phyloP scores from a whole-genome alignment of 2,888 invertebrate species.

The Eristalinus sepulchralis region DNA sequence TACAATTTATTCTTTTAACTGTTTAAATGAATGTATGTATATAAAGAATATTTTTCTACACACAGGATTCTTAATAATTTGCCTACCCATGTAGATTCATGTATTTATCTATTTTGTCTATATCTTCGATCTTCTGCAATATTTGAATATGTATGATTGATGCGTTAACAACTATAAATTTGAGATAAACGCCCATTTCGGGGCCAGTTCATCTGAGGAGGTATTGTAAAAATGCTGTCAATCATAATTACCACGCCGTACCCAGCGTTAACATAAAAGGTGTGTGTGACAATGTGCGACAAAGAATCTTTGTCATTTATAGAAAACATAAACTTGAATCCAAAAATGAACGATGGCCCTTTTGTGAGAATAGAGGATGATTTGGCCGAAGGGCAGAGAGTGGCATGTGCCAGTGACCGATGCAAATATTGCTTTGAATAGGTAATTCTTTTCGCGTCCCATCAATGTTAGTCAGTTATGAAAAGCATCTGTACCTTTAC shows the following conservation, averaged over 20 bases:
- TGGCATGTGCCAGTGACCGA: slow-evolving; percentile 29
- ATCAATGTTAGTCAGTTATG: slow-evolving; percentile 39
- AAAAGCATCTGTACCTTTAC: slow-evolving; percentile 47
- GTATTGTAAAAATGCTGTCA: slow-evolving; percentile 60
- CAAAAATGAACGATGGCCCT: slow-evolving; percentile 45
- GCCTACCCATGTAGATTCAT: not conserved
- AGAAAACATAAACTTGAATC: slow-evolving; percentile 11
- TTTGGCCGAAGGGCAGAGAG: slow-evolving; percentile 18
- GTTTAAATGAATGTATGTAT: not conserved
- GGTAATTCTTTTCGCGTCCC: slow-evolving; percentile 3
- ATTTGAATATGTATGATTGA: slow-evolving; percentile 45
- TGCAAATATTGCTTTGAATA: slow-evolving; percentile 57
- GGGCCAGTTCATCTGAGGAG: slow-evolving; percentile 6
- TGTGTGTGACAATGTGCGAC: slow-evolving; percentile 19
- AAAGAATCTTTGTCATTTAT: slow-evolving; percentile 36
- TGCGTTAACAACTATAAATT: slow-evolving; percentile 28
- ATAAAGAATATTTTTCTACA: too few species aligned
- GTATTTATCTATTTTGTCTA: not conserved
- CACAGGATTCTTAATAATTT: too few species aligned
- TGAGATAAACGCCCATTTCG: slow-evolving; percentile 34
- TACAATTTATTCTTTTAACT: not conserved
- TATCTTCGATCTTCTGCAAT: not conserved
- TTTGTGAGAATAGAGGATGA: slow-evolving; percentile 37
- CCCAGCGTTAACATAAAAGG: slow-evolving; percentile 42
- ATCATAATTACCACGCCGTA: slow-evolving; percentile 57